Evolutionary conservation across 1,140 invertebrate genomes (phyloP).

Genomic region (Venturia canescens): DNA sequence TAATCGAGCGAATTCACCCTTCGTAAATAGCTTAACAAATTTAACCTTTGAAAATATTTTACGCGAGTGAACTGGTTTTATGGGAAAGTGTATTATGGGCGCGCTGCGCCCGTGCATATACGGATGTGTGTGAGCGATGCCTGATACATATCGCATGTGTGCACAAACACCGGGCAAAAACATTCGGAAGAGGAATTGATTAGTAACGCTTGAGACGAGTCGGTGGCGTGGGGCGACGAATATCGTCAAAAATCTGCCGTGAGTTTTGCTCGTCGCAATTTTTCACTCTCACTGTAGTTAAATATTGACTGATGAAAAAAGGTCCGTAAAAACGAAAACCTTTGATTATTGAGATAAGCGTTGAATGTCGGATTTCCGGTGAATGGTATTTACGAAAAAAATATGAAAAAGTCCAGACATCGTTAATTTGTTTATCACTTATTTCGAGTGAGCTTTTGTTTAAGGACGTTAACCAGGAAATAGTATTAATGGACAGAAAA

Average conservation of each 20-base stretch:
- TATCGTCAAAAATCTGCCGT: neutral
- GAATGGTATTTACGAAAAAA: no score
- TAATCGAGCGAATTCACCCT: slow-evolving; percentile 7
- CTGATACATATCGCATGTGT: neutral
- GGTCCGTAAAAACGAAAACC: neutral
- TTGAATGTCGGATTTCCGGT: no score
- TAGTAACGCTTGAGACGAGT: slow-evolving; percentile 4
- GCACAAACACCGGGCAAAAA: neutral
- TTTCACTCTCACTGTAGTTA: no score
- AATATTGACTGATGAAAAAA: neutral
- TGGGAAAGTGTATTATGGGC: neutral
- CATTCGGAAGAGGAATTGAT: slow-evolving; percentile 11
- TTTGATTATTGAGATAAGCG: no score
- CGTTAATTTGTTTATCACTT: no score
- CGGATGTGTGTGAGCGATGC: neutral
- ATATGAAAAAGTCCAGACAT: no score
- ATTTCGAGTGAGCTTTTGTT: no score
- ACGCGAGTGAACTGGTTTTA: neutral
- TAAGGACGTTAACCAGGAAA: no score
- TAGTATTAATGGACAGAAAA: no score
- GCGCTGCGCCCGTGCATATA: no score
- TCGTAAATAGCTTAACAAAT: neutral
- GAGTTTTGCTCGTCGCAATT: neutral
- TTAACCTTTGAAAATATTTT: slow-evolving; percentile 12
- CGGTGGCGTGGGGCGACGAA: neutral